Conservation (phyloP, 2,797 vertebrate species). For the Peromyscus melanophrys region DNA sequence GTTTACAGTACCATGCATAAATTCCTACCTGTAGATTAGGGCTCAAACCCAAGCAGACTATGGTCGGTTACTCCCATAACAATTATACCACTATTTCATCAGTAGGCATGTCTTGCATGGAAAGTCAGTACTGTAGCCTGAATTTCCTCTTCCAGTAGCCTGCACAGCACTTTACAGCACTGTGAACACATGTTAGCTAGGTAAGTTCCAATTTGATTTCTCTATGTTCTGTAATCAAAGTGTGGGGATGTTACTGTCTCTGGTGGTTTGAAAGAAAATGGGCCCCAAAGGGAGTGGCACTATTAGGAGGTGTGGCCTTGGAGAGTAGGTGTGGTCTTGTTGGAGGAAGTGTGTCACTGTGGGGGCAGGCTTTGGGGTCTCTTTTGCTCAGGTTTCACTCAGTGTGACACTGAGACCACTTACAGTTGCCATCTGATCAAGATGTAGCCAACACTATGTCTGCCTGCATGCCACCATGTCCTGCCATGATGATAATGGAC, state of each 20-base stretch:
- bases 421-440: background rate
- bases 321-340: background rate
- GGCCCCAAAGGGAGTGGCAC: background rate
- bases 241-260: background rate
- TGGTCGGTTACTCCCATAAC: background rate
- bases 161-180: background rate
- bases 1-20: background rate
- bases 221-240: background rate
- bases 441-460: background rate
- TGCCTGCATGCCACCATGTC: background rate
- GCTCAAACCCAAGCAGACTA: background rate
- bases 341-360: background rate
- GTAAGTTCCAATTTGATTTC: background rate
- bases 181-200: background rate
- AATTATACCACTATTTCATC: background rate
- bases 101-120: background rate
- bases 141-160: background rate
- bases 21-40: background rate
- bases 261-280: background rate
- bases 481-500: background rate
- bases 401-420: background rate
- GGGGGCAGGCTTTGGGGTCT: background rate
- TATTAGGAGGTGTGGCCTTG: background rate
- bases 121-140: background rate
- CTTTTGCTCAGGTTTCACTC: background rate